Evolutionary conservation across 1,140 invertebrate species (phyloP).

Genomic region (Drosophila mauritiana): DNA sequence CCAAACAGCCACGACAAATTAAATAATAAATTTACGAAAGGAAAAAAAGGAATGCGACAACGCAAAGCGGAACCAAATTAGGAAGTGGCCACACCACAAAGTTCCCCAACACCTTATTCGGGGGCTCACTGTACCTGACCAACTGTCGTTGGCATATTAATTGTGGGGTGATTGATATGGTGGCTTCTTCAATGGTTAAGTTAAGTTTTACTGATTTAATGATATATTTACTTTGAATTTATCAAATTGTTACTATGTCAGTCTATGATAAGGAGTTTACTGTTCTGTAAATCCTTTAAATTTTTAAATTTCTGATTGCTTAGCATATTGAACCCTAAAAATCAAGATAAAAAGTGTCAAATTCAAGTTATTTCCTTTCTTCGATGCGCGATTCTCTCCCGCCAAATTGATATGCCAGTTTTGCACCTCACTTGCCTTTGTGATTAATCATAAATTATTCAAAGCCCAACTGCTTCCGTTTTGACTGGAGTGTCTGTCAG

Average conservation of each 20-base stretch:
- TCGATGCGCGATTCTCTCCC: not conserved
- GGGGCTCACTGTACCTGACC: constrained; percentile 22
- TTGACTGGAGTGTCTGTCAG: constrained; percentile 49
- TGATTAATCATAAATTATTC: constrained; percentile 78
- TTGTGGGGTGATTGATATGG: constrained; percentile 25
- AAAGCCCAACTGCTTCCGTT: constrained; percentile 80
- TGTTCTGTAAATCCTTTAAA: not conserved
- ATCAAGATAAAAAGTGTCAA: constrained; percentile 35
- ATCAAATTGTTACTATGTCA: too few species aligned
- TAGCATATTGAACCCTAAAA: not conserved
- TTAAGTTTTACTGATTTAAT: not conserved
- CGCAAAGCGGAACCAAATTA: constrained; percentile 82
- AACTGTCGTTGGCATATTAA: constrained; percentile 75
- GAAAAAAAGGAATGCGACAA: constrained; percentile 51
- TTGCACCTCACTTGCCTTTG: constrained; percentile 36
- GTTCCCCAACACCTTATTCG: constrained; percentile 60
- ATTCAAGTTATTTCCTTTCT: constrained; percentile 33
- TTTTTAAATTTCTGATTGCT: not conserved
- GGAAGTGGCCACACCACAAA: constrained; percentile 69
- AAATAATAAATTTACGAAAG: constrained; percentile 67
- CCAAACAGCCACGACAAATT: constrained; percentile 53
- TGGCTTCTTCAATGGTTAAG: constrained; percentile 5
- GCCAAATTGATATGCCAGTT: constrained; percentile 73
- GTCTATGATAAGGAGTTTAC: too few species aligned
- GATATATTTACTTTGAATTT: too few species aligned